Evolutionary conservation across 2,113 vertebrate genomes (phyloP), one percentile per base, ranked within the genome.

Genomic region (Pachypanchax playfairii): DNA sequence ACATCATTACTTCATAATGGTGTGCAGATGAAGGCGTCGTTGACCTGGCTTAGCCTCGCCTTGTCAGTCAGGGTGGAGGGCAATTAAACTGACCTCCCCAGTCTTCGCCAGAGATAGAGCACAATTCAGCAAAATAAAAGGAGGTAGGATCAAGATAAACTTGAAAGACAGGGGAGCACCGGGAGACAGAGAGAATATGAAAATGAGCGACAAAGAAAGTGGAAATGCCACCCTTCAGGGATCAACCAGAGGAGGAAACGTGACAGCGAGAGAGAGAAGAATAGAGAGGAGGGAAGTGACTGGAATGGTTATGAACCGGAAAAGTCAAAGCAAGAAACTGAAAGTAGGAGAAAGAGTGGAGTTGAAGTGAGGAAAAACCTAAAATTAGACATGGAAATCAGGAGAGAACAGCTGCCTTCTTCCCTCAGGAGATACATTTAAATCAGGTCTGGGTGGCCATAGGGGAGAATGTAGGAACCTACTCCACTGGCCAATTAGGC

Each of bases 321-420:
- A 79, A 85, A 75, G 70, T 75, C 29, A 61, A 55, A 58, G 77
- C 64, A 67, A 64, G 67, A 66, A 77, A 56, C 43, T 33, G 66
- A 74, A 87, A 80, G 77, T 86, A 80, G 87, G 82, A 73, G 70
- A 84, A 76, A 68, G 76, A 61, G 58, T 69, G 59, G 67, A 69
- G 71, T 70, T 79, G 71, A 74, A 82, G 81, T 64, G 71, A 83
- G 66, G 31, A 67, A 77, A 70, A 68, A 77, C 70, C 85, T 90
- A 88, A 87, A 88, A 87, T 84, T 89, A 90, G 87, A 84, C 84
- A 88, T 85, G 80, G 85, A 89, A 88, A 87, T 86, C 84, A 88
- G 86, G 67, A 76, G 82, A 87, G 86, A 88, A 83, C 85, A 84
- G 86, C 86, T 88, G 84, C 77, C 85, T 80, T 60, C 73, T 79